A percentile compares a stretch with the other conserved stretches of the same genome.
Conservation (phyloP, 2,888 invertebrate genomes). For the Acleris holmiana region DNA sequence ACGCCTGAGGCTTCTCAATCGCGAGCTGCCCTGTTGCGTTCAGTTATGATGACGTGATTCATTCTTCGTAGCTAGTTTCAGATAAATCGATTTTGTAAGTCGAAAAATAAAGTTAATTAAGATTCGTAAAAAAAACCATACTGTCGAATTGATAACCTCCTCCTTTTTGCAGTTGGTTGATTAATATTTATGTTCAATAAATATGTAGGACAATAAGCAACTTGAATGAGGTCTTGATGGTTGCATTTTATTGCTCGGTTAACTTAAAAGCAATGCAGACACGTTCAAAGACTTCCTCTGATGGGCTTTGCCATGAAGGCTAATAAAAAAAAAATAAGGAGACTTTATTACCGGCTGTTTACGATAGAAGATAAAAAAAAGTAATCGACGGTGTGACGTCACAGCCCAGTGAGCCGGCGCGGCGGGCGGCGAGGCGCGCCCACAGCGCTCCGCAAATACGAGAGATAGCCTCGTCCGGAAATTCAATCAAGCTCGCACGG, state of each 20-base stretch:
- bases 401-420: constrained; percentile 76
- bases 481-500: constrained; percentile 80
- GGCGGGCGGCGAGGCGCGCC: constrained; percentile 56
- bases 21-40: constrained; percentile 44
- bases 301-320: constrained; percentile 31
- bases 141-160: no score
- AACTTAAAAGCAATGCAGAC: constrained; percentile 12
- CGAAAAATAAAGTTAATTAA: background rate
- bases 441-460: constrained; percentile 75
- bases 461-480: constrained; percentile 75
- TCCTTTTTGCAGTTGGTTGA: no score
- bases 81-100: background rate
- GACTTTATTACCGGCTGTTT: constrained; percentile 76
- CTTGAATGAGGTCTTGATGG: no score
- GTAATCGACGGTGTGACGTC: constrained; percentile 74
- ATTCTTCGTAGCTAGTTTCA: constrained; percentile 14
- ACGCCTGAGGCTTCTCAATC: constrained; percentile 56
- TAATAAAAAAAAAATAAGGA: constrained; percentile 58
- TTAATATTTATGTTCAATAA: no score
- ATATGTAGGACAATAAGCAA: no score
- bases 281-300: constrained; percentile 32
- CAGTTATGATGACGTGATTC: constrained; percentile 42
- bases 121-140: no score
- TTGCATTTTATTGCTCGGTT: background rate
- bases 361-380: constrained; percentile 72